Evolutionary conservation across 1,140 invertebrate species (phyloP), one percentile per base, ranked within the genome.

Genomic region (Bombus sylvicola): DNA sequence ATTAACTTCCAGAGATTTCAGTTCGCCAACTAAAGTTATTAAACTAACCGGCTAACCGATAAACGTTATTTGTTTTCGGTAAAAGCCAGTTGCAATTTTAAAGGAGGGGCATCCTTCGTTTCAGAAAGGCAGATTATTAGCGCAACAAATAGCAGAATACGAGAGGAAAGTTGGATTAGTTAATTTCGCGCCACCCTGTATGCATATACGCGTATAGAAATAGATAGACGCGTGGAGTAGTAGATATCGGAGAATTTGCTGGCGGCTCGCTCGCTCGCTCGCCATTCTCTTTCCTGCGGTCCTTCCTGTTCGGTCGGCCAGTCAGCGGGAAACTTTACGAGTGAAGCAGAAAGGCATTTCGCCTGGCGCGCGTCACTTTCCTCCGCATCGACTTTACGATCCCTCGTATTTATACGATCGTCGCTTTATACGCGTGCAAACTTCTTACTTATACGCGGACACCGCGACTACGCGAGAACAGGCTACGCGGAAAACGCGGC

Each of bases 361-460:
- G 71, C 57, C 22, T 47, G 73, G 31, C 72, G 86, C 34, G 79
- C 75, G 83, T 89, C 88, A 89, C 88, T 89, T 89, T 89, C 83
- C 78, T 86, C 88, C 41, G 78, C 83, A 66, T 78, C 88, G 85
- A 64, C 85, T 90, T 90, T 90, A 90, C 85, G 89, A 90, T 78
- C 74, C 53, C 85, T 66, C 77, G 88, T 87, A 89, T 89, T 90
- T 90, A 89, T 90, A 89, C 81, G 87, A 89, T 90, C 88, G 78
- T 80, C 76, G 78, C 81, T 89, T 82, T 87, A 90, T 85, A 89
- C 57, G 47, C 77, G 80, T 80, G 76, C 80, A 89, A 89, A 89
- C 81, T 89, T 87, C 77, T 89, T 89, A 85, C 81, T 87, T 84
- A 75, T 25, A 78, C 34, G 77, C 9, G 59, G 77, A 75, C 66